A percentile compares a stretch with the other conserved stretches of the same genome.
These are phyloP conservation scores for Melanostigma gelatinosum DNA, from an alignment of 2,113 vertebrate genomes.

Conservation along the genomic window DNA sequence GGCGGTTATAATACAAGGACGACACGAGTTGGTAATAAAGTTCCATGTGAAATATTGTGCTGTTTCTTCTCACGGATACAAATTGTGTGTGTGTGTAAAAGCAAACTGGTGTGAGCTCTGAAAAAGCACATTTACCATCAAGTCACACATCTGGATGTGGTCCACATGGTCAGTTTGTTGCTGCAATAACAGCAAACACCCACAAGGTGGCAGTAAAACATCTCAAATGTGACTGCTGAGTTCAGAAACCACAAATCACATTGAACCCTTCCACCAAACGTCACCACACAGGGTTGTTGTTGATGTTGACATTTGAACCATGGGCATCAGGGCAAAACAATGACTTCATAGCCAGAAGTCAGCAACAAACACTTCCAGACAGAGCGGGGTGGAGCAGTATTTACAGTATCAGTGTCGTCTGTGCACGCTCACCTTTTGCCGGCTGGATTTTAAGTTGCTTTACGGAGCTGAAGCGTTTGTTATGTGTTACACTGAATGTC, in stretches of 20 bases:
- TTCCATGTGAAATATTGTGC: constrained; percentile 11
- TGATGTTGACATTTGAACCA: constrained; percentile 9
- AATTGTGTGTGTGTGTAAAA: not conserved
- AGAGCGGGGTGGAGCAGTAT: not conserved
- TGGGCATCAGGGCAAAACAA: constrained; percentile 14
- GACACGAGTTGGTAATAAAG: constrained; percentile 55
- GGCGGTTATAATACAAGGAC: not conserved
- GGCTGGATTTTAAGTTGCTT: constrained; percentile 41
- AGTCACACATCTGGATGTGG: not conserved
- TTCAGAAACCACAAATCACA: not conserved
- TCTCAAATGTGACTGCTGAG: rapidly evolving
- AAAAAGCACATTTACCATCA: not conserved
- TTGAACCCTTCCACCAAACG: not conserved
- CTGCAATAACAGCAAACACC: constrained; percentile 15
- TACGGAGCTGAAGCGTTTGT: not conserved
- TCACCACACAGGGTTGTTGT: not conserved
- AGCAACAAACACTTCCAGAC: not conserved
- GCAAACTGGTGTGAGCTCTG: not conserved
- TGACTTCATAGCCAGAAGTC: not conserved
- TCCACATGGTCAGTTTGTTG: not conserved
- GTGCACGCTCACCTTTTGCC: not conserved
- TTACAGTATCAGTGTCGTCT: not conserved
- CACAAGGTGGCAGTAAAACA: constrained; percentile 42
- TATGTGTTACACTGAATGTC: constrained; percentile 1
- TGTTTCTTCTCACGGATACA: not conserved